Evolutionary conservation across 1,140 invertebrate genomes (phyloP).

Genomic region (Helicoverpa zea): DNA sequence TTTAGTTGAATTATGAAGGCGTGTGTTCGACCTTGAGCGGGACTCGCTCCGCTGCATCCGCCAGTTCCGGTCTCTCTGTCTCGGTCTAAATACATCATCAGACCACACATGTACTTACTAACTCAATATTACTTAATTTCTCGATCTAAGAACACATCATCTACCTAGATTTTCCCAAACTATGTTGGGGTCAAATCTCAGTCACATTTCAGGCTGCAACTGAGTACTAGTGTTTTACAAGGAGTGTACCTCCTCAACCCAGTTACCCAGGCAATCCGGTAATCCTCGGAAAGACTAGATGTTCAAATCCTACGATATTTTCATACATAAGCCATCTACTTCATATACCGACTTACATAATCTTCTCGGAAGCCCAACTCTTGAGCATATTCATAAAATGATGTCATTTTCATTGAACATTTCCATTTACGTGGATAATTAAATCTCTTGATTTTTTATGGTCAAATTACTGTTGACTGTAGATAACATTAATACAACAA

Average conservation of each 20-base stretch:
- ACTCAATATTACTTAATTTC: constrained; percentile 55
- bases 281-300: no score
- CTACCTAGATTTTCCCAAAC: no score
- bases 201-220: no score
- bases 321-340: not conserved
- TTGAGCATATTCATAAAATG: constrained; percentile 20
- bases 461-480: not conserved
- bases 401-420: constrained; percentile 14
- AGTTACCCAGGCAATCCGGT: no score
- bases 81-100: constrained; percentile 63
- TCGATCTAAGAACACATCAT: constrained; percentile 9
- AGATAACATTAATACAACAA: not conserved
- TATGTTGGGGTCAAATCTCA: no score
- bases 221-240: not conserved
- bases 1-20: constrained; percentile 59
- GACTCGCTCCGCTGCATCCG: constrained; percentile 66
- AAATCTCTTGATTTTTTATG: not conserved
- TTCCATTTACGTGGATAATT: constrained; percentile 1
- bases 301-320: no score
- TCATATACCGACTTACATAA: not conserved
- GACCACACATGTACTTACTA: constrained; percentile 62
- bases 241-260: no score
- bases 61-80: constrained; percentile 69
- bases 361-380: constrained; percentile 1
- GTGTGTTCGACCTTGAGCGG: constrained; percentile 71